Evolutionary conservation across 2,888 invertebrate species (phyloP).

Genomic region (Nephrocerus scutellatus): DNA sequence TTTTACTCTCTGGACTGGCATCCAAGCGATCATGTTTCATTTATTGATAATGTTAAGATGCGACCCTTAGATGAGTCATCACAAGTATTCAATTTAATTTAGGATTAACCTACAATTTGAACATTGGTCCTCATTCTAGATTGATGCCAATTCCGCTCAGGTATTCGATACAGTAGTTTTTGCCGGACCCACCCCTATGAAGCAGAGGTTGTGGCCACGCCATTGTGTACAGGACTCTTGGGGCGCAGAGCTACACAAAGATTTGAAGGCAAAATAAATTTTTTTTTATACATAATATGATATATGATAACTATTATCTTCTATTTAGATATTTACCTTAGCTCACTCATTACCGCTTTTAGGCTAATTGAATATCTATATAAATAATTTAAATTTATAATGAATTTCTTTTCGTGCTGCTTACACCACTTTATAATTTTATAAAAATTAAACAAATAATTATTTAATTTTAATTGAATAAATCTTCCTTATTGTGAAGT

Average conservation of each 20-base stretch:
- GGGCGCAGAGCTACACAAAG: slow-evolving; percentile 89
- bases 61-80: slow-evolving; percentile 67
- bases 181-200: slow-evolving; percentile 74
- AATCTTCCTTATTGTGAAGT: too few relatives aligned
- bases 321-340: too few relatives aligned
- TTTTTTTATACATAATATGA: background rate
- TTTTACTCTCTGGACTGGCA: slow-evolving; percentile 98
- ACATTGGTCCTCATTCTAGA: slow-evolving; percentile 43
- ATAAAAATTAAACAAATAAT: too few relatives aligned
- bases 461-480: too few relatives aligned
- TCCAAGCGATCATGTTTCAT: slow-evolving; percentile 82
- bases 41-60: slow-evolving; percentile 83
- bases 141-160: slow-evolving; percentile 67
- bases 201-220: slow-evolving; percentile 89
- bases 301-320: too few relatives aligned
- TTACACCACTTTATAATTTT: too few relatives aligned
- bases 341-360: background rate
- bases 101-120: background rate
- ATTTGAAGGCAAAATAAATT: slow-evolving; percentile 61
- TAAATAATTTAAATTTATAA: background rate
- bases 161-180: slow-evolving; percentile 91
- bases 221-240: slow-evolving; percentile 94
- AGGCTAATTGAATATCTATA: background rate
- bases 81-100: slow-evolving; percentile 49
- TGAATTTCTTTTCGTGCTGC: too few relatives aligned